A percentile compares a stretch with the other conserved stretches of the same genome.
Evolutionary conservation across 2,113 vertebrate genomes (phyloP).

Genomic region (Leucopsar rothschildi): DNA sequence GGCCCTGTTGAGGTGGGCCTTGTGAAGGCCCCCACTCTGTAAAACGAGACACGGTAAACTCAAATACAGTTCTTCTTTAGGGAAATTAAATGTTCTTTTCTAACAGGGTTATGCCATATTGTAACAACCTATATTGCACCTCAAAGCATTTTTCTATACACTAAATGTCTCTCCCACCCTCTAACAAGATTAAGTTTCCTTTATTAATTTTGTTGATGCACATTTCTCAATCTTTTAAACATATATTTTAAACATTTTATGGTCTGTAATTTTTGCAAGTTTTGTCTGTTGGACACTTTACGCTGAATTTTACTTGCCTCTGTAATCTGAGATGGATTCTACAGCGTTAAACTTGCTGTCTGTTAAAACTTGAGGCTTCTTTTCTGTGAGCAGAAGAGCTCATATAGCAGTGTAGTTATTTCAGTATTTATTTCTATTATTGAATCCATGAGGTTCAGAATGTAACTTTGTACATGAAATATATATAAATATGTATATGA

Average conservation of each 20-base stretch:
- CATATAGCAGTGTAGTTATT: constrained; percentile 85
- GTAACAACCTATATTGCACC: constrained; percentile 63
- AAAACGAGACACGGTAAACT: constrained; percentile 46
- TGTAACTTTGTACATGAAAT: constrained; percentile 98
- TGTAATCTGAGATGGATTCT: constrained; percentile 75
- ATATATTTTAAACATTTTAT: constrained; percentile 82
- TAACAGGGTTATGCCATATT: constrained; percentile 73
- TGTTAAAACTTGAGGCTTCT: constrained; percentile 75
- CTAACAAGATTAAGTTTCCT: constrained; percentile 71
- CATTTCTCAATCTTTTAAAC: constrained; percentile 74
- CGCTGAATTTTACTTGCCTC: constrained; percentile 78
- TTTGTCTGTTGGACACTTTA: constrained; percentile 78
- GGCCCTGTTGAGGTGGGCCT: constrained; percentile 55
- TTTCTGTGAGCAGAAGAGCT: constrained; percentile 76
- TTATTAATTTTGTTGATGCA: constrained; percentile 73
- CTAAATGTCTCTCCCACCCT: constrained; percentile 71
- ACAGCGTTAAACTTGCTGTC: constrained; percentile 75
- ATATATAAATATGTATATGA: constrained; percentile 92
- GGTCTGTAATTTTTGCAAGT: constrained; percentile 73
- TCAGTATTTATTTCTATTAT: constrained; percentile 99
- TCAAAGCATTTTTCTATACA: constrained; percentile 73
- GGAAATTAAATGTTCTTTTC: constrained; percentile 73
- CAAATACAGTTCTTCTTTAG: constrained; percentile 68
- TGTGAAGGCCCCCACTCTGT: constrained; percentile 56
- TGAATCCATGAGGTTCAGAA: constrained; percentile 94